Conservation (phyloP, 2,888 invertebrate species). For the Oscheius sp. region DNA sequence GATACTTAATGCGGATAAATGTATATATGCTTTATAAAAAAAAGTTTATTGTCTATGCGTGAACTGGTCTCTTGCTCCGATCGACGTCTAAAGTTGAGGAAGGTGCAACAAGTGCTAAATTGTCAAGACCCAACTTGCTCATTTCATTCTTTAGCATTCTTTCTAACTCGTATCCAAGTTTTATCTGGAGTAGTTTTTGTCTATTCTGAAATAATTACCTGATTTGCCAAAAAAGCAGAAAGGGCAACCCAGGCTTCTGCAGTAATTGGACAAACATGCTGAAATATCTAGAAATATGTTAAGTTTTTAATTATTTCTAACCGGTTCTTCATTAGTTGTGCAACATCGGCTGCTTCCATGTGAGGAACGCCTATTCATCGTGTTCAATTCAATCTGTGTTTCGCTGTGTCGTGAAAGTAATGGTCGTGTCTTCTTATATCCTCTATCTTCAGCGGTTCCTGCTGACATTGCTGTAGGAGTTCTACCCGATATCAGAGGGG, state of each 20-base stretch:
- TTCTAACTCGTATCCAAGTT: constrained; percentile 52
- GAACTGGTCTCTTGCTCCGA: constrained; percentile 26
- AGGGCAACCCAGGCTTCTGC: constrained; percentile 52
- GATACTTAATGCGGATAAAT: constrained; percentile 16
- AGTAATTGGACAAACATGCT: constrained; percentile 49
- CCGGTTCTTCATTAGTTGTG: constrained; percentile 17
- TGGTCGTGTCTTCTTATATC: not conserved
- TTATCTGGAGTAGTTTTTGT: constrained; percentile 34
- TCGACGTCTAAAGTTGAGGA: constrained; percentile 19
- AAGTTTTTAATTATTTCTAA: not conserved
- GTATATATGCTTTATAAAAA: not conserved
- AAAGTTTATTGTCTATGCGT: constrained; percentile 19
- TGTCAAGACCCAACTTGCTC: constrained; percentile 51
- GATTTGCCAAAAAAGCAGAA: constrained; percentile 53
- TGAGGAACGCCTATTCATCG: not conserved
- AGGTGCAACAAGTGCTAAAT: constrained; percentile 31
- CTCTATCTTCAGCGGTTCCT: constrained; percentile 7
- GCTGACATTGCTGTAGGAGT: constrained; percentile 20
- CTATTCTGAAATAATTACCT: constrained; percentile 11
- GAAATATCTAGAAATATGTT: not conserved
- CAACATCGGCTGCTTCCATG: constrained; percentile 7
- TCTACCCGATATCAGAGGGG: constrained; percentile 33
- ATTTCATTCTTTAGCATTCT: constrained; percentile 47
- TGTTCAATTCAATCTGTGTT: constrained; percentile 14
- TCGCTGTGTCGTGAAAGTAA: constrained; percentile 18